phyloP scores from a whole-genome alignment of 2,797 vertebrate genomes.

The Gephyroberyx darwinii region DNA sequence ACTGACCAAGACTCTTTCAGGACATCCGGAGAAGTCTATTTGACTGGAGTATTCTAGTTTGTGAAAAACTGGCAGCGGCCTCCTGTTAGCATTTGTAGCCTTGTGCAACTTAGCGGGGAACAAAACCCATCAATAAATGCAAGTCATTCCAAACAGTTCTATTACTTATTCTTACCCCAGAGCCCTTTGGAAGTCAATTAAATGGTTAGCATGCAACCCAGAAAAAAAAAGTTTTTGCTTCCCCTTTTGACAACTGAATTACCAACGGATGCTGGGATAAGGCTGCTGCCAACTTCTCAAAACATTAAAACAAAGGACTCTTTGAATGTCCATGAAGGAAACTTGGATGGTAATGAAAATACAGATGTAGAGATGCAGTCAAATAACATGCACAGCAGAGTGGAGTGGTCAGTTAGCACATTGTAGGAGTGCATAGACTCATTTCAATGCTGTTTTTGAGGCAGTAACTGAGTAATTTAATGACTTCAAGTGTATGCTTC shows the following conservation, averaged over 20 bases:
- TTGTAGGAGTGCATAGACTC: background rate
- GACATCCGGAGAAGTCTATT: conserved; percentile 29
- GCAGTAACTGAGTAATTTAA: too few relatives aligned
- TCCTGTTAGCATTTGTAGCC: conserved; percentile 38
- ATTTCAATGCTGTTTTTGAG: background rate
- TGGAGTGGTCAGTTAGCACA: background rate
- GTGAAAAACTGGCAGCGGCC: conserved; percentile 42
- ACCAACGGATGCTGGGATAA: too few relatives aligned
- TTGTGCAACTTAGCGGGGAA: background rate
- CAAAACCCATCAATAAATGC: conserved; percentile 26
- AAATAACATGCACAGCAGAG: background rate
- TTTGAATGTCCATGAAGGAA: too few relatives aligned
- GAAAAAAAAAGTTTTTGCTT: too few relatives aligned
- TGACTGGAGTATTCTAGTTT: conserved; percentile 44
- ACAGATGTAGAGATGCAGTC: background rate
- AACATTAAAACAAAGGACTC: too few relatives aligned
- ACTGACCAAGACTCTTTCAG: conserved; percentile 29
- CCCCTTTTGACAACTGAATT: too few relatives aligned
- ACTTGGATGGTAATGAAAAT: background rate
- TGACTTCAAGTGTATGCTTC: too few relatives aligned
- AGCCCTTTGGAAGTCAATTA: too few relatives aligned
- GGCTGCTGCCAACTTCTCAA: too few relatives aligned
- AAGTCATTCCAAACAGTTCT: background rate
- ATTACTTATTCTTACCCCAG: too few relatives aligned
- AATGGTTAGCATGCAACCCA: too few relatives aligned